A percentile compares a stretch with the other conserved stretches of the same genome.
Evolutionary conservation across 2,113 vertebrate species (phyloP).

Genomic region (Lutjanus erythropterus): DNA sequence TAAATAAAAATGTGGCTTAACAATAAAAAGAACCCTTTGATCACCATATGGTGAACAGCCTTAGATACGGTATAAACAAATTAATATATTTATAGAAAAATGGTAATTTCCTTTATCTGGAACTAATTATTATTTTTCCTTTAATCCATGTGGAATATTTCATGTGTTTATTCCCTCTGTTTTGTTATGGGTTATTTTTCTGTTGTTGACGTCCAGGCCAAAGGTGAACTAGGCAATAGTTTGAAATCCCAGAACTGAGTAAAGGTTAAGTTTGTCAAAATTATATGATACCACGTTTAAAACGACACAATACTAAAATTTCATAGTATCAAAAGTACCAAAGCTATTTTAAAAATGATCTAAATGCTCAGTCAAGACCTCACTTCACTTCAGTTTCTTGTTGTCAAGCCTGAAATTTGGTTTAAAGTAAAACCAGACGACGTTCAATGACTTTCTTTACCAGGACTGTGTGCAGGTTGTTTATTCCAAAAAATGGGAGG

Average conservation of each 20-base stretch:
- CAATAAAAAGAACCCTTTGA: constrained; percentile 44
- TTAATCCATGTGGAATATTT: neutral
- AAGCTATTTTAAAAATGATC: too few relatives aligned
- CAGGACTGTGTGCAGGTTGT: too few relatives aligned
- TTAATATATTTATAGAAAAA: constrained; percentile 5
- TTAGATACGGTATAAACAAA: neutral
- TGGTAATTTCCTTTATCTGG: neutral
- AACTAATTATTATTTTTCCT: neutral
- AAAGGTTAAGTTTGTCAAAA: neutral
- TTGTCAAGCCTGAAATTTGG: too few relatives aligned
- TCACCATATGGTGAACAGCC: constrained; percentile 38
- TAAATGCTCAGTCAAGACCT: too few relatives aligned
- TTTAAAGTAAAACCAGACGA: too few relatives aligned
- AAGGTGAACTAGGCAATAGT: neutral
- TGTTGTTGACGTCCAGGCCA: neutral
- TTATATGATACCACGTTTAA: too few relatives aligned
- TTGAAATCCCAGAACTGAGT: neutral
- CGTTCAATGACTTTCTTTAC: too few relatives aligned
- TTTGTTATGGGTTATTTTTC: neutral
- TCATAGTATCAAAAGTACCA: too few relatives aligned
- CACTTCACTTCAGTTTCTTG: too few relatives aligned
- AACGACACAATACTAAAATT: too few relatives aligned
- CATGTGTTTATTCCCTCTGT: too few relatives aligned
- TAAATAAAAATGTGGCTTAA: constrained; percentile 54
- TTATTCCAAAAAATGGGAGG: too few relatives aligned